Evolutionary conservation across 2,888 invertebrate species (phyloP), one percentile per base, ranked within the genome.

Genomic region (Eretmocerus hayati): DNA sequence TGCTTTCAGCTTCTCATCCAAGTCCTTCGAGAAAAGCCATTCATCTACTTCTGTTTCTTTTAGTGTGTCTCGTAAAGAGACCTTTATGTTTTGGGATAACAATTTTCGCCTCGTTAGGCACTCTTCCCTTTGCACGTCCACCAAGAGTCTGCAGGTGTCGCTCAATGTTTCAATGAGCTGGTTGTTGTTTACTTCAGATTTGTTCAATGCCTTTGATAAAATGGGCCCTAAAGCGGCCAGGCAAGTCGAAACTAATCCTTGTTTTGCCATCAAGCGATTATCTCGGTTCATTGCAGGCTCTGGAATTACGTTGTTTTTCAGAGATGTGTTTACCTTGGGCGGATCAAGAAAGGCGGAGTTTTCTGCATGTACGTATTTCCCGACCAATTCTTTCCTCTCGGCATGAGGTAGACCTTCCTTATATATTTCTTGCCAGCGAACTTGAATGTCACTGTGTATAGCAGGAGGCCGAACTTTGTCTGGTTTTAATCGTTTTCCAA

Each of bases 301-400:
- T 8, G 9, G 16, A 11, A 8, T 30, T 13, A 37, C n/a, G 9
- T 15, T 2, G 3, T 4, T 22, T 16, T 42, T 22, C 1, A 42
- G 22, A 5, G 20, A 32, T 1, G 15, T 1, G 18, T 33, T 42
- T 9, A 39, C 2, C 11, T 26, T 38, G 23, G 15, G 50, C 11
- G 42, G 20, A 11, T 50, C 42, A 2, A 46, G 11, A 16, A 46
- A 46, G 2, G 36, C 2, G 36, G 46, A 50, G 20, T 50, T 50
- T 11, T 19, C 30, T 16, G 46, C 30, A 3, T 35, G 41, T 15
- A 35, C 6, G 15, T 46, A 22, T 30, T 46, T 40, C 5, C 40
- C 33, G 15, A 33, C 15, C 15, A 32, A 22, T 32, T 48, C 43
- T 3, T n/a, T 32, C 16, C 33, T 31, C 16, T 26, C 39, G 8